These are phyloP conservation scores for Trissolcus japonicus DNA, from an alignment of 2,888 invertebrate species.

Conservation along the genomic window DNA sequence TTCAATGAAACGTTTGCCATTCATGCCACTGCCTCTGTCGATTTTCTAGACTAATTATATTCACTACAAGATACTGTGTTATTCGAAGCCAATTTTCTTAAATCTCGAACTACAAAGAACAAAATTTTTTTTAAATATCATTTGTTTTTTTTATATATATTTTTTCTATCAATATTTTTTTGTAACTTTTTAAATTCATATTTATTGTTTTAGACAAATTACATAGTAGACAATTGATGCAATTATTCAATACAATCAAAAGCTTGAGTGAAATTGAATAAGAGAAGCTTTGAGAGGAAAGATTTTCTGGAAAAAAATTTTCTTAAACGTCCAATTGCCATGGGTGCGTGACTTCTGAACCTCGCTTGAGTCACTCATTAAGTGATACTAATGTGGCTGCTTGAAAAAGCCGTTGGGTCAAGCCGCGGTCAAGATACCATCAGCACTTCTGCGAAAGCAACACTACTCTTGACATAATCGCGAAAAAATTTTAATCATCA, in stretches of 20 bases:
- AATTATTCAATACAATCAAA: neutral
- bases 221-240: too few relatives aligned
- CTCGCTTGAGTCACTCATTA: conserved; percentile 46
- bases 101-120: neutral
- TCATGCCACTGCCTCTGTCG: conserved; percentile 1
- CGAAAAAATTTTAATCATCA: conserved; percentile 42
- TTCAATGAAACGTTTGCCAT: conserved; percentile 26
- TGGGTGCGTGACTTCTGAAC: conserved; percentile 35
- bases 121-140: too few relatives aligned
- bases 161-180: too few relatives aligned
- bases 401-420: conserved; percentile 35
- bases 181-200: too few relatives aligned
- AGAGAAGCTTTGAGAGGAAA: conserved; percentile 3
- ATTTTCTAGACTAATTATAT: conserved; percentile 4
- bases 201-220: too few relatives aligned
- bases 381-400: conserved; percentile 43
- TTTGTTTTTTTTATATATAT: too few relatives aligned
- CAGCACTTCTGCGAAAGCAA: conserved; percentile 45
- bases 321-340: conserved; percentile 43
- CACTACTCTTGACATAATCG: conserved; percentile 38
- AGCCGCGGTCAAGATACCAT: conserved; percentile 41
- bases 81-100: neutral
- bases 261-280: neutral
- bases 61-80: too few relatives aligned
- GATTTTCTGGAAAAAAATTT: conserved; percentile 21